phyloP scores from a whole-genome alignment of 2,888 invertebrate genomes.

The Ophioninae sp. region DNA sequence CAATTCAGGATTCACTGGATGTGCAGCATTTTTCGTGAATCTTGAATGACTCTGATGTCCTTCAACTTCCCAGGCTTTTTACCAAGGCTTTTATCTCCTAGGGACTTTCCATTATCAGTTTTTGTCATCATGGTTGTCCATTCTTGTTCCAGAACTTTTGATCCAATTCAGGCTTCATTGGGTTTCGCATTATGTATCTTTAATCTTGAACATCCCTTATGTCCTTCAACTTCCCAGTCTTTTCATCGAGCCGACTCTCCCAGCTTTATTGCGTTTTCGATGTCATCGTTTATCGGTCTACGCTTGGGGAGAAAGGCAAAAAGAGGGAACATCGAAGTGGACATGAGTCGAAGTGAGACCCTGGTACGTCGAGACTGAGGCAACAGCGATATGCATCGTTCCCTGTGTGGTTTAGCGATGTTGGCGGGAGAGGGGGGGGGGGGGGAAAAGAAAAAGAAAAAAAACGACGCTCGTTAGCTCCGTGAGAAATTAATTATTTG shows the following conservation, averaged over 20 bases:
- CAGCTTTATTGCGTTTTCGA: slow-evolving; percentile 70
- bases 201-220: slow-evolving; percentile 37
- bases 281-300: slow-evolving; percentile 73
- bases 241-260: slow-evolving; percentile 65
- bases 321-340: neutral
- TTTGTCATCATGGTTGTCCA: neutral
- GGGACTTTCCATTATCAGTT: neutral
- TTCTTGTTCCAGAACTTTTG: neutral
- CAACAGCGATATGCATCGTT: slow-evolving; percentile 42
- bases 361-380: neutral
- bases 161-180: neutral
- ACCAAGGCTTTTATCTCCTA: neutral
- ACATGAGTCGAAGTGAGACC: neutral
- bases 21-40: neutral
- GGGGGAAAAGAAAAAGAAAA: slow-evolving; percentile 68
- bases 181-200: neutral
- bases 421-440: too few species aligned
- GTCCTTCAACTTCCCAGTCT: slow-evolving; percentile 41
- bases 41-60: neutral
- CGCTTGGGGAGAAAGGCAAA: slow-evolving; percentile 15
- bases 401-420: slow-evolving; percentile 55
- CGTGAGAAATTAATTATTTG: slow-evolving; percentile 81
- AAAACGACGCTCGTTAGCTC: slow-evolving; percentile 78
- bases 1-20: neutral
- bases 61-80: too few species aligned